These are phyloP conservation scores for Lumbricus terrestris DNA, from an alignment of 2,888 invertebrate species.

Conservation along the genomic window DNA sequence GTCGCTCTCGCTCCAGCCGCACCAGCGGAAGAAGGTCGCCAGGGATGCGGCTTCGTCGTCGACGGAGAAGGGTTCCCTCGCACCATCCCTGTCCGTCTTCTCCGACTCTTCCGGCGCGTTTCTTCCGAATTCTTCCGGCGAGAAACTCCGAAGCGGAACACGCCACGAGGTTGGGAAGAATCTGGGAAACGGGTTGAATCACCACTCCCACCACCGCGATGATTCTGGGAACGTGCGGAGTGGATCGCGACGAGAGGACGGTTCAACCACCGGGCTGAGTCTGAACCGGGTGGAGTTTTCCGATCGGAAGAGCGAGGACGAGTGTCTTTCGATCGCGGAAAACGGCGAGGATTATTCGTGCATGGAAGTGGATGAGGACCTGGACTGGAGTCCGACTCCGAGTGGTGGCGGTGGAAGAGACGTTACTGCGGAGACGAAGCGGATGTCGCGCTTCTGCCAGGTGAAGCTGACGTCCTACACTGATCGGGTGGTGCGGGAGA, in stretches of 20 bases:
- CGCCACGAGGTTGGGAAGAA: neutral
- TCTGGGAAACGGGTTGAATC: neutral
- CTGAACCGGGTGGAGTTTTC: neutral
- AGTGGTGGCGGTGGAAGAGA: neutral
- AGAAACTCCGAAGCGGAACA: neutral
- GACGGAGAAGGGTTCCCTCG: neutral
- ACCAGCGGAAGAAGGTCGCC: conserved; percentile 42
- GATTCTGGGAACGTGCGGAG: neutral
- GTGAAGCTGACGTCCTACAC: conserved; percentile 63
- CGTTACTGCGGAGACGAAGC: neutral
- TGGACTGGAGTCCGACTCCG: conserved; percentile 5
- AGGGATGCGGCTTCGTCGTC: conserved; percentile 13
- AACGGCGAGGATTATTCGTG: neutral
- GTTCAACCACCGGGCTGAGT: neutral
- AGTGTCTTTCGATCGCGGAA: neutral
- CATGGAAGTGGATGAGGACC: neutral
- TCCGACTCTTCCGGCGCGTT: neutral
- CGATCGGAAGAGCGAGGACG: neutral
- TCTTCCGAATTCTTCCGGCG: neutral
- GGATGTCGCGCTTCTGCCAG: neutral
- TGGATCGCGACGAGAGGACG: neutral
- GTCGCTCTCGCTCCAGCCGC: conserved; percentile 48
- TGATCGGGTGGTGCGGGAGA: conserved; percentile 84
- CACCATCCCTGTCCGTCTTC: neutral
- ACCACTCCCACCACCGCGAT: neutral